Evolutionary conservation across 2,888 invertebrate species (phyloP), one percentile per base, ranked within the genome.

Genomic region (Octonoba sinensis): DNA sequence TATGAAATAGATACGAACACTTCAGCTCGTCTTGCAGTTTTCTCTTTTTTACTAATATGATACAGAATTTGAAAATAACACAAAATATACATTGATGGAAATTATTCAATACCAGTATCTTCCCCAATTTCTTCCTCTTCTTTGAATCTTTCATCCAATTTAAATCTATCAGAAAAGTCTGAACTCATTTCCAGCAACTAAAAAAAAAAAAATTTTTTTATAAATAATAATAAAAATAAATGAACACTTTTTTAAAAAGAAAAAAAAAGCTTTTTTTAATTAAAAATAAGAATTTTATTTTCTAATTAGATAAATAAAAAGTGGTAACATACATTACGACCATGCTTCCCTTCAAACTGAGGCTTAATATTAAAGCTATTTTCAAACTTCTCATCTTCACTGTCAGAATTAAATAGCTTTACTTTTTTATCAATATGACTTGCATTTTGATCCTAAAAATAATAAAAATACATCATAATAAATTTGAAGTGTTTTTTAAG

Each of bases 101-200:
- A 36, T 36, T 6, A 11, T 36, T 36, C 11, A 36, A 36, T 36
- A 36, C 36, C 36, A 36, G 3, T 36, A 36, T 36, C 36, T 6
- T 36, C 36, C 3, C 6, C 36, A 11, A 11, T 36, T 36, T 36
- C 36, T n/a, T 12, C 3, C 16, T 70, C 74, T 2, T 65, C 65
- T 66, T 66, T 62, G 51, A 82, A 82, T 49, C 81, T 54, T 49
- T 82, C 81, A 70, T 82, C 81, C 24, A 82, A n/a, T 71, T 75
- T 74, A 75, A 82, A 82, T 20, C 81, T 65, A 13, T 46, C 60
- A 47, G 72, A 67, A 13, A 73, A 46, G 13, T 79, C 54, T 13
- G 72, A 24, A 54, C 57, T 79, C 47, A 62, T 62, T 47, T 79
- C 79, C 18, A 79, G 27, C 12, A 79, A 27, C 72, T 79, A 22